phyloP scores from a whole-genome alignment of 2,113 vertebrate genomes.

The Erythrolamprus reginae region DNA sequence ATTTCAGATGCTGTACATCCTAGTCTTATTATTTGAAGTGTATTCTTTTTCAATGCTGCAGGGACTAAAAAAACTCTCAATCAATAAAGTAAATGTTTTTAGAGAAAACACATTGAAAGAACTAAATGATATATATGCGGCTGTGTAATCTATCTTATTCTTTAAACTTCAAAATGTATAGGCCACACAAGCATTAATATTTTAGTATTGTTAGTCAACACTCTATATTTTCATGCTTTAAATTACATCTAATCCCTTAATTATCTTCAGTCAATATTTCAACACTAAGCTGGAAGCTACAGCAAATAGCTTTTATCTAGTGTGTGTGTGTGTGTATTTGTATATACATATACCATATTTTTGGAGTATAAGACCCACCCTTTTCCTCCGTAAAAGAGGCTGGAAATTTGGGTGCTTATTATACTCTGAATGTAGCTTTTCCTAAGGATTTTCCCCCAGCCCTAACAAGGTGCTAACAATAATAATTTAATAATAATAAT shows the following conservation, averaged over 20 bases:
- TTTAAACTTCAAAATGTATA: constrained; percentile 19
- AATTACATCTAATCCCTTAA: constrained; percentile 18
- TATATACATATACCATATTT: no score
- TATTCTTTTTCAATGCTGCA: background rate
- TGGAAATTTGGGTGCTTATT: no score
- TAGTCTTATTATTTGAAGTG: constrained; percentile 5
- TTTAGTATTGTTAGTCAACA: constrained; percentile 35
- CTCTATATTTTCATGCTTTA: constrained; percentile 57
- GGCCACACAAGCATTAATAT: constrained; percentile 38
- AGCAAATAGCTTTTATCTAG: background rate
- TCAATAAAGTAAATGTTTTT: background rate
- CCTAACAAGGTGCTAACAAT: no score
- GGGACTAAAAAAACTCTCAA: background rate
- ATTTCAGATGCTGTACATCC: constrained; percentile 5
- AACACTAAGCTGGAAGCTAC: constrained; percentile 11
- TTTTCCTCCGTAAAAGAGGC: no score
- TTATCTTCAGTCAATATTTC: constrained; percentile 35
- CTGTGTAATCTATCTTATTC: constrained; percentile 9
- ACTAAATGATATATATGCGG: background rate
- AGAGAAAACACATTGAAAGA: background rate
- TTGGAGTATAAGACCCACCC: no score
- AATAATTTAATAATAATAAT: no score
- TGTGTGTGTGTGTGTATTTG: no score
- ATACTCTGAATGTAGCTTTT: no score
- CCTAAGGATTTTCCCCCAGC: no score